phyloP scores from a whole-genome alignment of 2,888 invertebrate genomes.

The Antheraea assamensis region DNA sequence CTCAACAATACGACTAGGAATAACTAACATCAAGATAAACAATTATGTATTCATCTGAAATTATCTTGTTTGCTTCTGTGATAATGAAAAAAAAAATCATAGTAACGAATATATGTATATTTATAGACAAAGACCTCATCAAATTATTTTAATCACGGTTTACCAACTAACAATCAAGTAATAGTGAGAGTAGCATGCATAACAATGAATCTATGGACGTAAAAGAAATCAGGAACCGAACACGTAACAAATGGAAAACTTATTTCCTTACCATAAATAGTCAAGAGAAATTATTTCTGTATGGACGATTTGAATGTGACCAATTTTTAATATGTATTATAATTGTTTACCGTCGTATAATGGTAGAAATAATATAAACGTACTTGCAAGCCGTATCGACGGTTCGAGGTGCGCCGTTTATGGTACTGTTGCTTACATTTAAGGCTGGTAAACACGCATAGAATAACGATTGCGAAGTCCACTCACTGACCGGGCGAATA shows the following conservation, averaged over 20 bases:
- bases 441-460: conserved; percentile 71
- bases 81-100: not conserved
- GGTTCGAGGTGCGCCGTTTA: conserved; percentile 50
- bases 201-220: conserved; percentile 22
- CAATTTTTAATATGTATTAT: conserved; percentile 52
- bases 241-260: conserved; percentile 58
- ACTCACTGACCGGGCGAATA: conserved; percentile 63
- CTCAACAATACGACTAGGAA: too few species aligned
- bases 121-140: not conserved
- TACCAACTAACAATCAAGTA: not conserved
- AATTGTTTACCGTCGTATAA: conserved; percentile 55
- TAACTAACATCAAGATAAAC: too few species aligned
- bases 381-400: conserved; percentile 37
- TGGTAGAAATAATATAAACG: conserved; percentile 58
- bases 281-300: conserved; percentile 60
- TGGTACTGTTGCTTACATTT: conserved; percentile 64
- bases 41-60: too few species aligned
- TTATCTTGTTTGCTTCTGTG: not conserved
- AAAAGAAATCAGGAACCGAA: conserved; percentile 45
- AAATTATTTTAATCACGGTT: not conserved
- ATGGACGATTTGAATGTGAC: conserved; percentile 57
- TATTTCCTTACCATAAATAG: conserved; percentile 55
- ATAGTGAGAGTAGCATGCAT: not conserved
- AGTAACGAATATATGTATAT: not conserved
- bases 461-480: conserved; percentile 80